These are phyloP conservation scores for Blastobasis lacticolella DNA, from an alignment of 2,888 invertebrate genomes.

Conservation along the genomic window DNA sequence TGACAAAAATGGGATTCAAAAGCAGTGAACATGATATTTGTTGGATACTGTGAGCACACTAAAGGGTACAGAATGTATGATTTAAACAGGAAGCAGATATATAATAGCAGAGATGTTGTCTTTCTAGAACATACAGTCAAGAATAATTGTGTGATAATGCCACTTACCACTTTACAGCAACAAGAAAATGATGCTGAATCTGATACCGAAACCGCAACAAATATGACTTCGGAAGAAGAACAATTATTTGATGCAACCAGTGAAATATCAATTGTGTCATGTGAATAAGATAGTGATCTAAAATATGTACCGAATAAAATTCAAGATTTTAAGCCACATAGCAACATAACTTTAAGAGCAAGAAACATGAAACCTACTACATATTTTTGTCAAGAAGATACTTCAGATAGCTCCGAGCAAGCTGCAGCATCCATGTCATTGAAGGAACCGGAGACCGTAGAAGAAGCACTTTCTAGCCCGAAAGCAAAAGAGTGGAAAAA, in stretches of 20 bases:
- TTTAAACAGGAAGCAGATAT: conserved; percentile 4
- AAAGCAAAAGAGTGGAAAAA: conserved; percentile 14
- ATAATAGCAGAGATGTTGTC: conserved; percentile 14
- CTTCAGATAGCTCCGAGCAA: not conserved
- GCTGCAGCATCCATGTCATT: not conserved
- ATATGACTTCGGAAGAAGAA: conserved; percentile 5
- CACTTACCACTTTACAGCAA: not conserved
- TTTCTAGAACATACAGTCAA: conserved; percentile 10
- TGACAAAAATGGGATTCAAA: conserved; percentile 4
- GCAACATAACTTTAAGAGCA: too few species aligned
- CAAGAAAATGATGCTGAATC: not conserved
- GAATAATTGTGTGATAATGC: not conserved
- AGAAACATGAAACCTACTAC: too few species aligned
- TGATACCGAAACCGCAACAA: not conserved
- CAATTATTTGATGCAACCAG: not conserved
- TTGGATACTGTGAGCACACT: not conserved
- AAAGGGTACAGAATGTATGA: conserved; percentile 11
- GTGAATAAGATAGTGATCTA: not conserved
- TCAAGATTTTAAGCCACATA: not conserved
- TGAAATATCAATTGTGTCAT: not conserved
- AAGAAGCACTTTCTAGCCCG: conserved; percentile 11
- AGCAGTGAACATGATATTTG: conserved; percentile 5
- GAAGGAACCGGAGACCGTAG: conserved; percentile 7
- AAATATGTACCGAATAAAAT: not conserved
- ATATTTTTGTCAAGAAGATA: too few species aligned